Conservation (phyloP, 2,113 vertebrate genomes). For the Ursus arctos region DNA sequence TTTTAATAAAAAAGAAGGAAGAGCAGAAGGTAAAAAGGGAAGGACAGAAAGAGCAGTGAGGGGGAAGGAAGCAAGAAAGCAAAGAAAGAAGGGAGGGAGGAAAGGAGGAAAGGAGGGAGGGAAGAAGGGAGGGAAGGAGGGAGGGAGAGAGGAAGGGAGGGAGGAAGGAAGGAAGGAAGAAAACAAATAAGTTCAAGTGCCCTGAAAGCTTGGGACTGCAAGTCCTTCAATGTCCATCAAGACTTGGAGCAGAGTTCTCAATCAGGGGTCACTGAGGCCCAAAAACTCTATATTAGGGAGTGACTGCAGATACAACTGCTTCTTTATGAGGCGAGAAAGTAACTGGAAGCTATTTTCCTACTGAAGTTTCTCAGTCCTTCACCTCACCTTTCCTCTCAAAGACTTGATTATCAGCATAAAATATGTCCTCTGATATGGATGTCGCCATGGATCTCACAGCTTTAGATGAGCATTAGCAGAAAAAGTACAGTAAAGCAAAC, state of each 20-base stretch:
- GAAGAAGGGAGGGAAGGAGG: neutral
- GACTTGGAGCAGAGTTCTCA: neutral
- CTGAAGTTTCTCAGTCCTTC: neutral
- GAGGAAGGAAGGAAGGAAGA: neutral
- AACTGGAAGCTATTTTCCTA: neutral
- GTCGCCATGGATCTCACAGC: neutral
- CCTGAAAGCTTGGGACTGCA: neutral
- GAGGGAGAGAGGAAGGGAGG: rapidly evolving
- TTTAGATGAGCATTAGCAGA: neutral
- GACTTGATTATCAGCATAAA: neutral
- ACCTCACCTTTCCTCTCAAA: neutral
- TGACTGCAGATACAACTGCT: neutral
- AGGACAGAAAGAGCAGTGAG: no score
- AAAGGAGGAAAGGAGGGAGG: no score
- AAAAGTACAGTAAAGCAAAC: neutral
- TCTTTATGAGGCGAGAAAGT: neutral
- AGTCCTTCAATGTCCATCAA: neutral
- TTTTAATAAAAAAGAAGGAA: neutral
- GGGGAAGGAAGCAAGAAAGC: neutral
- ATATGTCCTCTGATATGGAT: neutral
- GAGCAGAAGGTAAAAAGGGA: neutral
- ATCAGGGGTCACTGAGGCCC: neutral
- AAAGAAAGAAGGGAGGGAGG: no score
- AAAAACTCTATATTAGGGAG: neutral
- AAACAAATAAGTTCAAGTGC: neutral